Evolutionary conservation across 64 coral and sea anemone genomes (phyloP).

Genomic region (Cladopsammia gracilis): DNA sequence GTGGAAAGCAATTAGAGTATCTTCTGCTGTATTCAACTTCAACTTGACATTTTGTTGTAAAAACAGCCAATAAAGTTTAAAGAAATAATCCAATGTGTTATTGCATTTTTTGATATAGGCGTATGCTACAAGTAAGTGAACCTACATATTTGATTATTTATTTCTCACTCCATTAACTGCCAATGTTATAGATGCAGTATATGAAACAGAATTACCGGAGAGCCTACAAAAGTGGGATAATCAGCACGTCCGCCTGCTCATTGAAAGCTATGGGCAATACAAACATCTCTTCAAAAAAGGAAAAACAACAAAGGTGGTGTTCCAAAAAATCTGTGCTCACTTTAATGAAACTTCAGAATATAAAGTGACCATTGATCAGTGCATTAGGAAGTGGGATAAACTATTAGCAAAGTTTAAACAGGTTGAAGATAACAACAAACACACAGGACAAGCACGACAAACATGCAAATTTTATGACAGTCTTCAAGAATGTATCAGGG

Average conservation of each 20-base stretch:
- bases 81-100: no score
- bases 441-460: constrained; percentile 4
- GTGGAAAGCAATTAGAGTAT: no score
- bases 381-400: constrained; percentile 5
- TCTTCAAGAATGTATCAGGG: constrained; percentile 13
- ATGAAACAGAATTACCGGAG: not conserved
- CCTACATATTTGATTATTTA: no score
- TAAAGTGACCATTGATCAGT: constrained; percentile 1
- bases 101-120: no score
- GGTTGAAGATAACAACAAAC: not conserved
- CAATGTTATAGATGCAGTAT: no score
- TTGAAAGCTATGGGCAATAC: not conserved
- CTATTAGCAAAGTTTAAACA: not conserved
- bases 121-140: no score
- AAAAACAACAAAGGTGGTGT: not conserved
- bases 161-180: no score
- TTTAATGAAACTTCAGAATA: constrained; percentile 10
- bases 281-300: not conserved
- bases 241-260: not conserved
- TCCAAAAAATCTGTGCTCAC: constrained; percentile 2
- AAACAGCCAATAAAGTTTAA: no score
- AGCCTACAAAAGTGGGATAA: constrained; percentile 12
- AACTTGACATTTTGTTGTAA: no score
- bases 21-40: no score
- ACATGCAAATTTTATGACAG: constrained; percentile 22